Evolutionary conservation across 1,140 invertebrate genomes (phyloP), one percentile per base, ranked within the genome.

Genomic region (Lerema accius): DNA sequence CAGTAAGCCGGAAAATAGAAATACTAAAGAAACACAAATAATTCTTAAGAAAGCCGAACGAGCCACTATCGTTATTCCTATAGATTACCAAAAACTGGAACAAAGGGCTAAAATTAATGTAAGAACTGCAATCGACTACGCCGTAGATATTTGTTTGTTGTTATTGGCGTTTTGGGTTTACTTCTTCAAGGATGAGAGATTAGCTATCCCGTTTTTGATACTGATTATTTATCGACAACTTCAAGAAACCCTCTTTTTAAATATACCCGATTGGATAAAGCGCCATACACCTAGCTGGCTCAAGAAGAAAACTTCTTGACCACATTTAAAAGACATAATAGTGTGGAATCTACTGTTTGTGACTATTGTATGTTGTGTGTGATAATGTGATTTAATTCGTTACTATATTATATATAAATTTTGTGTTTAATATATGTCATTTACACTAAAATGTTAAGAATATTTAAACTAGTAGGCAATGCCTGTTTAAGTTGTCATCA

Each of bases 111-210:
- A 94, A 65, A 91, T 85, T 19, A 95, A 94, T 68, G 94, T 96
- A 0, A 91, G 93, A 43, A 92, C 93, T 4, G 93, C 92, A 0
- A 85, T 96, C 0, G 94, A 93, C 72, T 95, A 95, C 70, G 84
- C 93, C 5, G 95, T 95, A 0, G 95, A 96, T 77, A 71, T 95
- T 45, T 94, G 94, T 28, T 92, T 96, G 67, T 91, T 96, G 49
- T 45, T 94, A 10, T 92, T 96, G 0, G 95, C 95, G 3, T 94
- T 94, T 80, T 95, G 94, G 93, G 91, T 96, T 32, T 96, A 96
- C 80, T 80, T 96, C 7, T 96, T 96, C 73, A 95, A 95, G 73
- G 95, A 95, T 71, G 95, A 96, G 78, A 90, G 94, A 50, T 86
- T 96, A 13, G 95, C 95, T 0, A 92, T 97, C 61, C 96, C 95